Evolutionary conservation across 2,113 vertebrate species (phyloP).

Genomic region (Mobula hypostoma): DNA sequence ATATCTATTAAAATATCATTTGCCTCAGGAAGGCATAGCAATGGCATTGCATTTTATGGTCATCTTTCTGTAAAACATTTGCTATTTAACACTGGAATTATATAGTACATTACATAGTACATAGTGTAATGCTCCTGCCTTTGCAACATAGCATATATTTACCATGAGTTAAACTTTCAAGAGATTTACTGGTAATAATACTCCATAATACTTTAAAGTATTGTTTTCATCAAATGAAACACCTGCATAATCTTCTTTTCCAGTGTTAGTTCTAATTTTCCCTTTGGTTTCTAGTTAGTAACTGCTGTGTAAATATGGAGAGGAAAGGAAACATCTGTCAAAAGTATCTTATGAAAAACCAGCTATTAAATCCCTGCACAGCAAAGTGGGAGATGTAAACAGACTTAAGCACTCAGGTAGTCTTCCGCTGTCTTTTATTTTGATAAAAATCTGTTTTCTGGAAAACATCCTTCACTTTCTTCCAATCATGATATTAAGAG

Average conservation of each 20-base stretch:
- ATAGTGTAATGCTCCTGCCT: not conserved
- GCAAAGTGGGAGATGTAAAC: not conserved
- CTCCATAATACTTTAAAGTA: not conserved
- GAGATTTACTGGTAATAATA: not conserved
- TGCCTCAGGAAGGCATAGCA: not conserved
- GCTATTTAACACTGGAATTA: not conserved
- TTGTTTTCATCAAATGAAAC: slow-evolving; percentile 12
- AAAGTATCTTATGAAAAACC: not conserved
- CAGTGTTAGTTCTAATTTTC: not conserved
- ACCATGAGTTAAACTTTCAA: not conserved
- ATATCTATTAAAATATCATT: not conserved
- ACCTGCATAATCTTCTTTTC: not conserved
- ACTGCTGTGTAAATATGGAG: slow-evolving; percentile 7
- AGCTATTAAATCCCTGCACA: not conserved
- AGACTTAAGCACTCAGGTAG: not conserved
- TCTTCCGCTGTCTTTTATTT: not conserved
- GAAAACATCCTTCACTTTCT: slow-evolving; percentile 47
- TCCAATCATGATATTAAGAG: slow-evolving; percentile 40
- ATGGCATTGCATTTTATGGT: not conserved
- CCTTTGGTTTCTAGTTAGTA: not conserved
- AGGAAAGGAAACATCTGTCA: slow-evolving; percentile 25
- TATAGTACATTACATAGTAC: not conserved
- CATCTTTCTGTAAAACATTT: not conserved
- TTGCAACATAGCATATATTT: not conserved
- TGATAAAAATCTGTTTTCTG: not conserved